These are phyloP conservation scores for Lipotes vexillifer DNA, from an alignment of 2,113 vertebrate genomes.

Conservation along the genomic window DNA sequence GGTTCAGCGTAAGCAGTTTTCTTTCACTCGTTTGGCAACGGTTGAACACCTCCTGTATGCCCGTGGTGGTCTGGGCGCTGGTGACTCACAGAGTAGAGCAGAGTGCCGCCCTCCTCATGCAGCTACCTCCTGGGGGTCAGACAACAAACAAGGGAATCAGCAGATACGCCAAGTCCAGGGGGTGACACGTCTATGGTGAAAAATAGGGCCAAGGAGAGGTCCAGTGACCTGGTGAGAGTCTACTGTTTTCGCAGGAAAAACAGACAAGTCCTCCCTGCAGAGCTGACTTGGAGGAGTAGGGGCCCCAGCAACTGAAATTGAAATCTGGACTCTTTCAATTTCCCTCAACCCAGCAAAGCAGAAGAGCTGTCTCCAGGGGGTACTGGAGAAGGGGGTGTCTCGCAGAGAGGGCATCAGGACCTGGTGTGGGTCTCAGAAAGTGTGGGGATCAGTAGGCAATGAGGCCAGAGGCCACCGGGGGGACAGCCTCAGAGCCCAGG, in stretches of 20 bases:
- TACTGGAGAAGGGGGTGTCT: background rate
- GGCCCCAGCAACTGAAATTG: background rate
- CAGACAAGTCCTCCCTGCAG: background rate
- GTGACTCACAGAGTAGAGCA: background rate
- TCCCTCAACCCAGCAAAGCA: background rate
- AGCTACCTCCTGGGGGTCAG: background rate
- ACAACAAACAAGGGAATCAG: background rate
- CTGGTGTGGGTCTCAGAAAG: no score
- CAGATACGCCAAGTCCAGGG: fast-evolving
- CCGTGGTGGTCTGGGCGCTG: background rate
- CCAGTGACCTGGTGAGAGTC: background rate
- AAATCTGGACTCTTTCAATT: background rate
- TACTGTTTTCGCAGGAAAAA: background rate
- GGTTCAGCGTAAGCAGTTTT: background rate
- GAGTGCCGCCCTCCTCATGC: no score
- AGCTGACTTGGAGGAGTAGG: background rate
- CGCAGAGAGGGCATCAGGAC: background rate
- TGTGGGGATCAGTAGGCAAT: background rate
- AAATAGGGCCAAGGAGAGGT: background rate
- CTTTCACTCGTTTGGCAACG: background rate
- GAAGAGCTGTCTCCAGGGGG: background rate
- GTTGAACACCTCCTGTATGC: background rate
- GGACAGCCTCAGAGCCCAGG: background rate
- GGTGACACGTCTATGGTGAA: background rate
- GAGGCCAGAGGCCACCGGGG: background rate